Evolutionary conservation across 2,113 vertebrate genomes (phyloP), one percentile per base, ranked within the genome.

Genomic region (Machaerirhynchus nigripectus): DNA sequence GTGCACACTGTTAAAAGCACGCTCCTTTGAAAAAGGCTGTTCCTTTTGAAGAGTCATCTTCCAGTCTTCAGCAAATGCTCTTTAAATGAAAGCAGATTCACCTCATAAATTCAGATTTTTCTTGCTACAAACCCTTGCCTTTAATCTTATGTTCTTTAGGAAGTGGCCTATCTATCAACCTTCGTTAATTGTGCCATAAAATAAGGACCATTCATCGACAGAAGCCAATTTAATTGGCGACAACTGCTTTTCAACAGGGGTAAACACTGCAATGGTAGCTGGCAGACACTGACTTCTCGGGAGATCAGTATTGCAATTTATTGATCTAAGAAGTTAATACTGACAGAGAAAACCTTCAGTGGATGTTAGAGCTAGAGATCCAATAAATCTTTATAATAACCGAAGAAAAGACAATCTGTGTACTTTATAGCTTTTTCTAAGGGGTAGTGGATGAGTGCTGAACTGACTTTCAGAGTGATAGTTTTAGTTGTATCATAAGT

Each of bases 361-460:
- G 71, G 84, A 55, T 95, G 91, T 89, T 96, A 90, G 50, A 95
- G 69, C 50, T 56, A 31, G 50, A 96, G 76, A 96, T n/a, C 37
- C 93, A 96, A 96, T 94, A 96, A 96, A 97, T 94, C 95, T 92
- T 94, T 88, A 75, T 71, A 95, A 92, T 74, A 96, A 92, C 84
- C 47, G 50, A 93, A 90, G 90, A 96, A 84, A 95, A 87, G 73
- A 85, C 92, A 89, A 94, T 79, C 75, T 90, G 81, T 88, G 75
- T 92, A 73, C 86, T 93, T 95, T 79, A 90, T 42, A 84, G 84
- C 61, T 87, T 87, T 84, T 96, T 53, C 63, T 91, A 90, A 80
- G 33, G 27, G 71, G 28, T 35, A 77, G 52, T 12, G 19, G 67
- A 69, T 76, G 53, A 87, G 16, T 23, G 24, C 5, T 82, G 75